Base-by-base conservation (phyloP, 2,888 invertebrate genomes). In the Caenorhabditis angaria region DNA sequence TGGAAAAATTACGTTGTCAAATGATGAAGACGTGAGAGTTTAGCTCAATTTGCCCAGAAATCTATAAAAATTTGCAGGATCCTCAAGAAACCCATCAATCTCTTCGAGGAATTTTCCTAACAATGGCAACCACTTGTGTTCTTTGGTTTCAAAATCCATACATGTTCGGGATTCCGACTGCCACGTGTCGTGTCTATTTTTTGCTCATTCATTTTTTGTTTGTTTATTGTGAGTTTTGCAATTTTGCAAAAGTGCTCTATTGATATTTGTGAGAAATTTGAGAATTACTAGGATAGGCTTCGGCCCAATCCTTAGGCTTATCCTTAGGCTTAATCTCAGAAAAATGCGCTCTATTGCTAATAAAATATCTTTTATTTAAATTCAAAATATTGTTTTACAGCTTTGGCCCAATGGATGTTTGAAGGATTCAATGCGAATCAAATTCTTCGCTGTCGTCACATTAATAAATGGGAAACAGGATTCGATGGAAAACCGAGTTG, bases 401-500 rank as follows among this genome's bases (percentile, higher is more conserved):
- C 68, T n/a, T 53, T 67, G 58, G 55, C 53, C 22, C 72, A 72
- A 57, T 72, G 72, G 72, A 65, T 67, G 61, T 57, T 61, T 14
- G 72, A 72, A 53, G 68, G 65, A 5, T 72, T 59, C 54, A 72
- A 72, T 61, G 72, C 62, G n/a, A 72, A 72, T 60, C 68, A 72
- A 62, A 68, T 72, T 32, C 62, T 72, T 27, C 65, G 72, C 32
- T 72, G 65, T 58, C 32, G 60, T 20, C 72, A 72, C 47, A 18
- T 65, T 35, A 72, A 72, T 24, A 56, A 68, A 41, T 72, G 72
- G 72, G 67, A 68, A n/a, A 47, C 27, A 3, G 72, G 62, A 25
- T 68, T 65, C 51, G 28, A 68, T 47, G 59, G 50, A 6, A 61
- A 59, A 41, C 51, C 29, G 28, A 29, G 41, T 1, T 72, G 47